Evolutionary conservation across 2,113 vertebrate species (phyloP).

Genomic region (Garra rufa): DNA sequence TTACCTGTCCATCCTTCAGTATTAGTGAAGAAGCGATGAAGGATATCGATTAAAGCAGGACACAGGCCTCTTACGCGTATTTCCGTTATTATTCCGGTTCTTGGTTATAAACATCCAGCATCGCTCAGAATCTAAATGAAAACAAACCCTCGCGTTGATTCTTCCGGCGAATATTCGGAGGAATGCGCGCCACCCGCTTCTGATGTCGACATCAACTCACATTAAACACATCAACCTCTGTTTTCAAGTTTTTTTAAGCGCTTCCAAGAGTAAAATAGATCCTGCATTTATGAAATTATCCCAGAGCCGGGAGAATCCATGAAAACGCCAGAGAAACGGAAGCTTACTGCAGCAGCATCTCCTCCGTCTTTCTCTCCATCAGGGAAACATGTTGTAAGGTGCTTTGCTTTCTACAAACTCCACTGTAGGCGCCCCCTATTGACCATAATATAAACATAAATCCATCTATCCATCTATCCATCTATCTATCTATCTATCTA

Average conservation of each 20-base stretch:
- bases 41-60: neutral
- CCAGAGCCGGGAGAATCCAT: neutral
- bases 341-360: neutral
- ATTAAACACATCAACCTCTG: neutral
- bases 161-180: neutral
- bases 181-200: neutral
- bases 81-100: neutral
- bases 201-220: neutral
- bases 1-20: conserved; percentile 65
- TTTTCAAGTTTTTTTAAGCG: neutral
- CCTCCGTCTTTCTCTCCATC: neutral
- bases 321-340: neutral
- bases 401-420: neutral
- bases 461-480: too few relatives aligned
- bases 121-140: neutral
- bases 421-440: neutral
- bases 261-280: neutral
- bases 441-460: neutral
- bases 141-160: neutral
- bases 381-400: neutral
- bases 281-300: neutral
- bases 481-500: neutral
- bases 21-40: conserved; percentile 34
- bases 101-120: neutral
- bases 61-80: conserved; percentile 3